Evolutionary conservation across 2,113 vertebrate genomes (phyloP), one percentile per base, ranked within the genome.

Genomic region (Scomber japonicus): DNA sequence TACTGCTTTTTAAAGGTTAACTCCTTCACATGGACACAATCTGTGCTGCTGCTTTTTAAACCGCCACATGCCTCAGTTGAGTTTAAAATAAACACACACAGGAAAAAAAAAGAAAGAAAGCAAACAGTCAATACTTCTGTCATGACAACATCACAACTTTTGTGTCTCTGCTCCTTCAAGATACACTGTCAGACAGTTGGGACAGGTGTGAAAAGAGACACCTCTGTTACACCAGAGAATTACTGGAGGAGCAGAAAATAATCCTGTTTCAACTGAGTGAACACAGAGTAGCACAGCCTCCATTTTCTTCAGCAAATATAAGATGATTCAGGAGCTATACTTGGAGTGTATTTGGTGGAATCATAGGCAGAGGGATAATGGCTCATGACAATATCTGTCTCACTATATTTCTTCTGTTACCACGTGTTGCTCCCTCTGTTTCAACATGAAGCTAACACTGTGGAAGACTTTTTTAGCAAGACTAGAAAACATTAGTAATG

Each of bases 121-220:
- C 44, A 66, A 46, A 44, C 53, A 31, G 53, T 66, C 14, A 11
- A 11, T 35, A 76, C 31, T 54, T 64, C 64, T 55, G 40, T 11
- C 46, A 77, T 71, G 59, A 79, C 55, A 70, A 63, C 59, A 66
- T 65, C 54, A 17, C 61, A 50, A 8, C 5, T 3, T 11, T 17
- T 50, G 60, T 62, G n/a, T 44, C 12, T 15, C 50, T 8, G 62
- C 61, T 51, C 27, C 48, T 44, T 57, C 40, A 71, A 27, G 66
- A 61, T 11, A 44, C 17, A 17, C 57, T 48, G 77, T 80, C 81
- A 71, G 55, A 73, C 74, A 55, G 49, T 62, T 12, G 24, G 31
- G 68, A 71, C 60, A 50, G 75, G 84, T 17, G 63, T 61, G 56
- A 86, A 73, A 50, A 81, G 50, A 78, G 64, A 80, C 62, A 55